These are phyloP conservation scores for Eupithecia subfuscata DNA, from an alignment of 2,888 invertebrate genomes.

Conservation along the genomic window DNA sequence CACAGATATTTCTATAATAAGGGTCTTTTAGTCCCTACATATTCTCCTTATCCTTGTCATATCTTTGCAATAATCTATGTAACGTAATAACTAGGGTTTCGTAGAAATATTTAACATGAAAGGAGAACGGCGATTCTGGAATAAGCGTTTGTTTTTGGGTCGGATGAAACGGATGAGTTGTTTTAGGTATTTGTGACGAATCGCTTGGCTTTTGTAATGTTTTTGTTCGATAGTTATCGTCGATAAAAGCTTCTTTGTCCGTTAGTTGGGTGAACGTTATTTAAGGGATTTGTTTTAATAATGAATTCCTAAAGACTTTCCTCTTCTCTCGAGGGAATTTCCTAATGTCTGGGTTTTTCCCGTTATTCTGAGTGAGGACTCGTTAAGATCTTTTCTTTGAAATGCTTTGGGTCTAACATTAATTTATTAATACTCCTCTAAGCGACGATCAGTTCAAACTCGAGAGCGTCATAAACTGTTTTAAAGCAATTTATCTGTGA, in stretches of 20 bases:
- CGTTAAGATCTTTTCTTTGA: not conserved
- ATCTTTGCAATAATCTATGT: conserved; percentile 47
- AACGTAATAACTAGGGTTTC: conserved; percentile 37
- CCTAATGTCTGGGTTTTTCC: not conserved
- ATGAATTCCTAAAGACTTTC: conserved; percentile 5
- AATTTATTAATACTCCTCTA: not conserved
- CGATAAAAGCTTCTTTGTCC: not conserved
- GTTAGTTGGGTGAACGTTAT: not conserved
- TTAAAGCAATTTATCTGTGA: not conserved
- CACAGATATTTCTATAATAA: conserved; percentile 44
- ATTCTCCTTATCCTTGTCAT: conserved; percentile 45
- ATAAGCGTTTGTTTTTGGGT: conserved; percentile 37
- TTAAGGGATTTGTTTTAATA: not conserved
- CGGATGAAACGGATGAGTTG: conserved; percentile 29
- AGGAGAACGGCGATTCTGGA: conserved; percentile 31
- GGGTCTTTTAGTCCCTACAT: conserved; percentile 43
- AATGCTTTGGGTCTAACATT: not conserved
- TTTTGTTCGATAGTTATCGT: conserved; percentile 5
- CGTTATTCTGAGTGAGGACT: not conserved
- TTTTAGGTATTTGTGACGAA: conserved; percentile 23
- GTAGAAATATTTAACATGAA: conserved; percentile 44
- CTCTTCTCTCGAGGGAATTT: not conserved
- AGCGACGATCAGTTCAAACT: not conserved
- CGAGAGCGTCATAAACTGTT: not conserved
- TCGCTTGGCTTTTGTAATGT: not conserved